Base-by-base conservation (phyloP, 1,140 invertebrate species). In the Idris sp. region DNA sequence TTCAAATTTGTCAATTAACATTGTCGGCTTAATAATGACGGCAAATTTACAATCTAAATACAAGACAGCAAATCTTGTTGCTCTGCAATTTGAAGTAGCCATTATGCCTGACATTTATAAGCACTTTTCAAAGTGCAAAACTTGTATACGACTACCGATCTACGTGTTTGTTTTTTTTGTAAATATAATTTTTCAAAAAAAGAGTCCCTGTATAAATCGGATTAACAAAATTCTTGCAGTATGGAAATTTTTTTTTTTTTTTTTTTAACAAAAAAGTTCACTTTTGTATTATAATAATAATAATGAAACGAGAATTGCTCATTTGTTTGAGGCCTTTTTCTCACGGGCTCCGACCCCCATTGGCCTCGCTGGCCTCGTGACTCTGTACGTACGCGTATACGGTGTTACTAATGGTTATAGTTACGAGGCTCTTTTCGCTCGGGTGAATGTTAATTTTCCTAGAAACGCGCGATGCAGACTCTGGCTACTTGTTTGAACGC, bases 331-430 rank as follows among this genome's bases (percentile, higher is more conserved):
- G 43, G 40, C 19, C 44, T 56, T 65, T 72, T 76, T 76, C 74
- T 72, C 74, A 76, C 74, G 74, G 40, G 49, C 46, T 72, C 15
- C 61, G 67, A 65, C 74, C 67, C 62, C 61, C 49, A 56, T 71
- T 76, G 74, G 65, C 74, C 74, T 76, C 30, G 13, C 43, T 71
- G 65, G 59, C 74, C 67, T 72, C 67, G 62, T 68, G 67, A 71
- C 67, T 76, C 61, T n/a, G 58, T 72, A 65, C 59, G 56, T 68
- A 75, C 65, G 62, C 62, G 67, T 76, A 65, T 65, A 76, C 49
- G 67, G 61, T 58, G 67, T 67, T 65, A 68, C 67, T 72, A 67
- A 67, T 67, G 74, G 74, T 76, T 71, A 69, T 65, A 61, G 65
- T 71, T 71, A 71, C 65, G 41, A 65, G 59, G 40, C 48, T 49